Evolutionary conservation across 2,797 vertebrate genomes (phyloP), one percentile per base, ranked within the genome.

Genomic region (Phalanger gymnotis): DNA sequence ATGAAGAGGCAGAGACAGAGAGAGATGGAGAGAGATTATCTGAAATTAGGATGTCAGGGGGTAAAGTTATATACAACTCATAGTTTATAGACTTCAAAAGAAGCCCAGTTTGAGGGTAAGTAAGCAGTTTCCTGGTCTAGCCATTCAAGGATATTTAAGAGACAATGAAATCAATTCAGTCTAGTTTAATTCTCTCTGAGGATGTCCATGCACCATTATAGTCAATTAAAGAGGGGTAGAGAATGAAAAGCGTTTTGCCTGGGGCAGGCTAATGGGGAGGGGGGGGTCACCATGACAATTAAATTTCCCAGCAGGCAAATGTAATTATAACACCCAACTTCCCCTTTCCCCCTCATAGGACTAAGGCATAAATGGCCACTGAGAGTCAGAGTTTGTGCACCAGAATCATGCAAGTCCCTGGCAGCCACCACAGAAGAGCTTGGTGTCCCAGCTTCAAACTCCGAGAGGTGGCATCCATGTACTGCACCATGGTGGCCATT

Each of bases 231-330:
- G 98, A 90, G 96, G 98, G 98, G 98, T 98, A 98, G 98, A 98
- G 98, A 98, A 97, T 98, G 98, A 98, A 96, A 98, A 99, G 98
- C 97, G 97, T 98, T 98, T 99, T 98, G 99, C 99, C 99, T 3
- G 95, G 97, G 98, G 99, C 96, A 2, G 1, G 0, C 57, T 54
- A 56, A 47, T 91, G 54, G 30, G 31, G 7, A 55, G 61, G 94
- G 93, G 96, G 87, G 90, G 95, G 99, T 98, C 98, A 98, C 98
- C 98, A 97, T 98, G 97, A 98, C 99, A 99, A 99, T 99, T 98
- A 98, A 98, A 99, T 99, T 99, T 98, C 98, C 98, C 99, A 98
- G 98, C 98, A 98, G 98, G 98, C 97, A 99, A 99, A 99, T 99
- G 97, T 95, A 98, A 99, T 99, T 99, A 99, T 97, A 90, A 61